These are phyloP conservation scores for Scalopus aquaticus DNA, from an alignment of 2,113 vertebrate species.

Conservation along the genomic window DNA sequence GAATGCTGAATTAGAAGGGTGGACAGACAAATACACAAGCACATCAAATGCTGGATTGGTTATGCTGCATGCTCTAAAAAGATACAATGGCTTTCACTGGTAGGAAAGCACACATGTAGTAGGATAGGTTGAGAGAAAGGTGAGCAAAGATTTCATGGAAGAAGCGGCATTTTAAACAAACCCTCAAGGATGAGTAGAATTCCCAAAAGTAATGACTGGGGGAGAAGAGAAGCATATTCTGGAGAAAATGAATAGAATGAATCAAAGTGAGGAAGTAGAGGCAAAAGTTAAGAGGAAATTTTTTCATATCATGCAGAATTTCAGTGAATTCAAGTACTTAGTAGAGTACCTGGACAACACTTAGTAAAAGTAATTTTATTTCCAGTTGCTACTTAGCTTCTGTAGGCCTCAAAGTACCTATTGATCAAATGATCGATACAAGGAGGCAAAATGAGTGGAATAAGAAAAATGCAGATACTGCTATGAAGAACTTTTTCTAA, in stretches of 20 bases:
- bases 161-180: not conserved
- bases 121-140: not conserved
- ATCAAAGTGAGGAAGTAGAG: not conserved
- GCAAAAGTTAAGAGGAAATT: not conserved
- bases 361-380: not conserved
- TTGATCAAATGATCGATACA: accelerated
- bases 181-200: not conserved
- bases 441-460: not conserved
- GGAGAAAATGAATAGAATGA: not conserved
- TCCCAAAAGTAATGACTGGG: not conserved
- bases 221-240: not conserved
- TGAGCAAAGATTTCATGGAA: not conserved
- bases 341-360: not conserved
- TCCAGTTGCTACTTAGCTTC: not conserved
- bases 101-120: not conserved
- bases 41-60: not conserved
- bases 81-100: not conserved
- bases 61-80: not conserved
- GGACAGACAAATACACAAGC: not conserved
- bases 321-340: not conserved
- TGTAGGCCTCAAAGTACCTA: not conserved
- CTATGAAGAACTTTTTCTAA: not conserved
- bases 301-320: conserved; percentile 4
- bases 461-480: not conserved
- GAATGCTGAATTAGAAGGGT: not conserved